These are phyloP conservation scores for Tillus elongatus DNA, from an alignment of 2,888 invertebrate genomes.

Conservation along the genomic window DNA sequence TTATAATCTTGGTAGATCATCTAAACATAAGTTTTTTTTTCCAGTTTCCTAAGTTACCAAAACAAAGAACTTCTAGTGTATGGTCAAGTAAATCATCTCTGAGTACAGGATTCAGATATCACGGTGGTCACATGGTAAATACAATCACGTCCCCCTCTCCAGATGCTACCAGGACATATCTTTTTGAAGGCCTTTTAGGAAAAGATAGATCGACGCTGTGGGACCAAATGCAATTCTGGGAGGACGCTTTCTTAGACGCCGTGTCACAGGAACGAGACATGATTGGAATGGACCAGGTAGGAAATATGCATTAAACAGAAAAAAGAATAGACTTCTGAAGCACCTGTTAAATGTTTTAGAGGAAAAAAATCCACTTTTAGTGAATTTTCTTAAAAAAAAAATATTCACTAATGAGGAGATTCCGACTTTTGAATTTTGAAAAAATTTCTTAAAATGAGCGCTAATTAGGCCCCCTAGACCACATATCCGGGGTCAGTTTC, in stretches of 20 bases:
- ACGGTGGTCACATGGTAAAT: slow-evolving; percentile 75
- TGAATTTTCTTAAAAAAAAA: no score
- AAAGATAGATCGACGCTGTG: slow-evolving; percentile 83
- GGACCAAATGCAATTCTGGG: slow-evolving; percentile 99
- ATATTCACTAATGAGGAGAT: no score
- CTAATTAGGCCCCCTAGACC: no score
- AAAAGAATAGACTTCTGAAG: no score
- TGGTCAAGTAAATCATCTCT: slow-evolving; percentile 89
- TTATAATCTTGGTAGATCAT: no score
- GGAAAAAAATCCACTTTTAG: no score
- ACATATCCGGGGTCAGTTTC: no score
- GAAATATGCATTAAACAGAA: neutral
- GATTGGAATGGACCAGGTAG: slow-evolving; percentile 95
- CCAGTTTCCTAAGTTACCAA: slow-evolving; percentile 61
- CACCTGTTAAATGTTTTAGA: no score
- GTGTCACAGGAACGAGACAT: slow-evolving; percentile 97
- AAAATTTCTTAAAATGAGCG: no score
- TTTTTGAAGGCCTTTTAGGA: slow-evolving; percentile 79
- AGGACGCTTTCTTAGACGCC: slow-evolving; percentile 96
- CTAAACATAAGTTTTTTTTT: no score
- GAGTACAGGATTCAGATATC: slow-evolving; percentile 79
- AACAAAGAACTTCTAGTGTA: slow-evolving; percentile 76
- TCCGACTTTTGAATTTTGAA: no score
- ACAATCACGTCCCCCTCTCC: slow-evolving; percentile 83
- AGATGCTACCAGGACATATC: slow-evolving; percentile 78